A percentile compares a stretch with the other conserved stretches of the same genome.
Conservation (phyloP, 1,140 invertebrate genomes). For the Polypedilum pembai region DNA sequence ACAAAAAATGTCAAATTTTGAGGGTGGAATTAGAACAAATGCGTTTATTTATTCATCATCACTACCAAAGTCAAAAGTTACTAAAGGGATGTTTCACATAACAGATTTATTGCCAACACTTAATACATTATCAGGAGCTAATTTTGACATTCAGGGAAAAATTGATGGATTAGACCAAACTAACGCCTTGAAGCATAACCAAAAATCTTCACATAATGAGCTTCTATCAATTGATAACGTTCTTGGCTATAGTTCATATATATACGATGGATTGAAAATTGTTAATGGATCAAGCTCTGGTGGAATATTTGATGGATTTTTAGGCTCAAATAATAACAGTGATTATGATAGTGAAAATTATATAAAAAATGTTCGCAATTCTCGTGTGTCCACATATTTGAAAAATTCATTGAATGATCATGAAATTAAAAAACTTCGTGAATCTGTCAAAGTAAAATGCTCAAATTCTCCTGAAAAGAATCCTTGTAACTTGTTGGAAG, state of each 20-base stretch:
- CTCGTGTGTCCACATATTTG: background rate
- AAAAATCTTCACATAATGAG: no score
- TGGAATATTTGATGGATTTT: slow-evolving; percentile 48
- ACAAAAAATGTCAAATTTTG: slow-evolving; percentile 71
- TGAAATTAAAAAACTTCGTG: background rate
- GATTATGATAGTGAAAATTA: background rate
- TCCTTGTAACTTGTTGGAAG: slow-evolving; percentile 47
- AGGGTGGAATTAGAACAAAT: slow-evolving; percentile 70
- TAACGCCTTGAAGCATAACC: slow-evolving; percentile 35
- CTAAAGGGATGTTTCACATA: slow-evolving; percentile 70
- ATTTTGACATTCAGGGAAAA: no score
- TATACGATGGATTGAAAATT: slow-evolving; percentile 65
- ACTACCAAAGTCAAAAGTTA: slow-evolving; percentile 49
- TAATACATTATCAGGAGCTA: slow-evolving; percentile 51
- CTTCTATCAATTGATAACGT: slow-evolving; percentile 64
- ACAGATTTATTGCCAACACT: slow-evolving; percentile 84
- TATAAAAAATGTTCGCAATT: background rate
- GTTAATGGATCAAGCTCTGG: slow-evolving; percentile 52
- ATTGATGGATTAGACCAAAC: background rate
- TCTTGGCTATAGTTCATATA: slow-evolving; percentile 52
- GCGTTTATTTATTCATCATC: slow-evolving; percentile 71
- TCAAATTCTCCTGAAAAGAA: slow-evolving; percentile 35
- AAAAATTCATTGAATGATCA: background rate
- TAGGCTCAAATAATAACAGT: no score
- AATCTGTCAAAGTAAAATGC: slow-evolving; percentile 30